Evolutionary conservation across 1,140 invertebrate genomes (phyloP).

Genomic region (Cyclina sinensis): DNA sequence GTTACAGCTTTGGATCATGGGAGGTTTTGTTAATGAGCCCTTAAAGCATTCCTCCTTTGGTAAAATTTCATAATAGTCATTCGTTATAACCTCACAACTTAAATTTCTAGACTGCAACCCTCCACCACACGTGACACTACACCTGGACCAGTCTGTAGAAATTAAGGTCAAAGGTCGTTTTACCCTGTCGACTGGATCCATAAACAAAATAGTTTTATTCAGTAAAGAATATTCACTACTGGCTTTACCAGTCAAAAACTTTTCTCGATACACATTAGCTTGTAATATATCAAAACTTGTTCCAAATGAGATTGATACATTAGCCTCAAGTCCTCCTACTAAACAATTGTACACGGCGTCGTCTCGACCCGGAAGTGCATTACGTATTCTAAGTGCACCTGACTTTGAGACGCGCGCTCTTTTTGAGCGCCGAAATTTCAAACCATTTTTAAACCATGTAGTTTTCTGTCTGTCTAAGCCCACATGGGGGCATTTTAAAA

Average conservation of each 20-base stretch:
- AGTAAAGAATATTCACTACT: conserved; percentile 23
- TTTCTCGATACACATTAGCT: conserved; percentile 53
- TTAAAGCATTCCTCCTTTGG: conserved; percentile 48
- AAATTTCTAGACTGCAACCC: conserved; percentile 64
- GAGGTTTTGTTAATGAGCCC: not conserved
- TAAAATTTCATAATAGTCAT: conserved; percentile 55
- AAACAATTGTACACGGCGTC: conserved; percentile 62
- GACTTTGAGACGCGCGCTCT: conserved; percentile 43
- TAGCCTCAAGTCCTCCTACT: conserved; percentile 52
- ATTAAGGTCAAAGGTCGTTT: conserved; percentile 47
- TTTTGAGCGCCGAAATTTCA: conserved; percentile 58
- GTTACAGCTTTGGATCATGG: conserved; percentile 56
- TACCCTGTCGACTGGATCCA: conserved; percentile 45
- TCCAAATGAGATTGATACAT: conserved; percentile 47
- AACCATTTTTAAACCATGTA: conserved; percentile 65
- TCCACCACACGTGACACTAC: conserved; percentile 59
- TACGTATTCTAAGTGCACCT: conserved; percentile 54
- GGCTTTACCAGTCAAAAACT: conserved; percentile 30
- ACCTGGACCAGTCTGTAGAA: conserved; percentile 55
- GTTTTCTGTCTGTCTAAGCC: conserved; percentile 64
- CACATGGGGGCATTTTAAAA: conserved; percentile 64
- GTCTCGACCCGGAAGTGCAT: conserved; percentile 42
- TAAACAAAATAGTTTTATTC: conserved; percentile 41
- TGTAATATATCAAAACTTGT: conserved; percentile 51
- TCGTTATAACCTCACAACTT: conserved; percentile 56